Conservation (phyloP, 30 jellyfish, hydroid and myxozoan species). For the Clytia hemisphaerica region DNA sequence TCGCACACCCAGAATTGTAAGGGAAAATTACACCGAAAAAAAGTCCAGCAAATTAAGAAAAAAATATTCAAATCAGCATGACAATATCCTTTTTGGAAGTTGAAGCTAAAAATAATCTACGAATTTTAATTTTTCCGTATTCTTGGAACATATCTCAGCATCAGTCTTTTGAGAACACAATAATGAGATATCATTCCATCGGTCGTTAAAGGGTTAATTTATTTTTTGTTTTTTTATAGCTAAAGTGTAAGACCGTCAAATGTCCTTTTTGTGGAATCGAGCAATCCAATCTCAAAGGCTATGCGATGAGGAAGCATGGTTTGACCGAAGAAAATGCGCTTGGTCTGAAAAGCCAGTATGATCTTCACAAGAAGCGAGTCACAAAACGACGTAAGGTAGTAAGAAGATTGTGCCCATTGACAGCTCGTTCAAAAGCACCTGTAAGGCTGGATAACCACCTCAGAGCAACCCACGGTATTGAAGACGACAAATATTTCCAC, state of each 20-base stretch:
- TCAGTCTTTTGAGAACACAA: no score
- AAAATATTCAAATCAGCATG: no score
- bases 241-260: background rate
- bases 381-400: constrained; percentile 2
- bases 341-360: constrained; percentile 6
- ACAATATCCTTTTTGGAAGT: no score
- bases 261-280: constrained; percentile 3
- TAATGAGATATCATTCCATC: no score
- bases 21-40: no score
- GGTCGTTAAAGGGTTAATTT: no score
- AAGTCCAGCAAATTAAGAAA: no score
- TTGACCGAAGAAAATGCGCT: background rate
- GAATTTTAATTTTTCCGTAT: no score
- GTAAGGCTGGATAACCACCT: background rate
- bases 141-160: no score
- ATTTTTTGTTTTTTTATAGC: background rate
- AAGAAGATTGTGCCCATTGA: background rate
- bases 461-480: constrained; percentile 5
- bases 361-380: background rate
- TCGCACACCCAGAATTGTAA: no score
- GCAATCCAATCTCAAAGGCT: background rate
- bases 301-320: constrained; percentile 1
- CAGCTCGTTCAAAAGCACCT: background rate
- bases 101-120: no score
- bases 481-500: constrained; percentile 3